These are phyloP conservation scores for Burhinus bistriatus DNA, from an alignment of 2,113 vertebrate genomes.

Conservation along the genomic window DNA sequence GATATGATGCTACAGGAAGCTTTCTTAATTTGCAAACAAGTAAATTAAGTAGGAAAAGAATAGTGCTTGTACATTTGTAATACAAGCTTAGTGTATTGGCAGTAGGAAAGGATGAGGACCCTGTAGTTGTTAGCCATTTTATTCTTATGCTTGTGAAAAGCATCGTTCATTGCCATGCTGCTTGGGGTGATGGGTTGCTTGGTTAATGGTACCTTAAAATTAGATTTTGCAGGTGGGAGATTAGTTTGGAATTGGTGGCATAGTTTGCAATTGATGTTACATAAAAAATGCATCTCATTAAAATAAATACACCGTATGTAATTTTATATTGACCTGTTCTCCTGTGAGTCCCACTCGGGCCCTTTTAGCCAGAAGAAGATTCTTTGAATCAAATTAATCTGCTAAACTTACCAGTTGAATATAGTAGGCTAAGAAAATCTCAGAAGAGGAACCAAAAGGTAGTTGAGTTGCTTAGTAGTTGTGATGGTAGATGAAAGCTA, in stretches of 20 bases:
- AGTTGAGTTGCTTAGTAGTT: neutral
- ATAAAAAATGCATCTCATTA: neutral
- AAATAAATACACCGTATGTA: fast-evolving
- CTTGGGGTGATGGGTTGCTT: neutral
- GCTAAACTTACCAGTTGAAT: neutral
- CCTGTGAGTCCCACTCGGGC: neutral
- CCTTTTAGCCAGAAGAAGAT: neutral
- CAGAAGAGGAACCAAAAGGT: neutral
- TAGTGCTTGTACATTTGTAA: neutral
- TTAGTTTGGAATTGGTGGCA: neutral
- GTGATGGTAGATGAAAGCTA: neutral
- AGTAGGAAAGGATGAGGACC: neutral
- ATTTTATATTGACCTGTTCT: neutral
- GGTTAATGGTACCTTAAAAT: neutral
- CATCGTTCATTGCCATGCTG: neutral
- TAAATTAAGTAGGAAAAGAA: neutral
- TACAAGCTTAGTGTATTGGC: neutral
- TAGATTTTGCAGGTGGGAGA: neutral
- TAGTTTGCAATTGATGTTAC: neutral
- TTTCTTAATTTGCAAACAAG: conserved; percentile 10
- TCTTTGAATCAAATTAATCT: neutral
- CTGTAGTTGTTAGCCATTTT: neutral
- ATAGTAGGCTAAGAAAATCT: neutral
- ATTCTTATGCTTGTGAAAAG: neutral
- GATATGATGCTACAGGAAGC: neutral